A percentile compares a stretch with the other conserved stretches of the same genome.
Evolutionary conservation across 2,888 invertebrate genomes (phyloP).

Genomic region (Prosapia bicincta): DNA sequence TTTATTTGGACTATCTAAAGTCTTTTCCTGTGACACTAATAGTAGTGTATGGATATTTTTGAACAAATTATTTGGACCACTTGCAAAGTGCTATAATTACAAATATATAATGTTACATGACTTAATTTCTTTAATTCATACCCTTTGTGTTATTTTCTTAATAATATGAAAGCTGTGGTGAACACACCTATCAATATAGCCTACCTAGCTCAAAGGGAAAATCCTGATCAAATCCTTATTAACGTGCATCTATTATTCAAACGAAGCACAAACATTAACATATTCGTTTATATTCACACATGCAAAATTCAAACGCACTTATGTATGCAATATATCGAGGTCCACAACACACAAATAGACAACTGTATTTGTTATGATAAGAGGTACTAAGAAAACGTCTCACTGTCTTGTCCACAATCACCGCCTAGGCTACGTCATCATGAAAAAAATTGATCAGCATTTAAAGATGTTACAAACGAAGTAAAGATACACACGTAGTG

Average conservation of each 20-base stretch:
- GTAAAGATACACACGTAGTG: not conserved
- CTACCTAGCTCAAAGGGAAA: not conserved
- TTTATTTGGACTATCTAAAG: too few species aligned
- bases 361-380: not conserved
- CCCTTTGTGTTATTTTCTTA: too few species aligned
- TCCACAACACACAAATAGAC: not conserved
- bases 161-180: too few species aligned
- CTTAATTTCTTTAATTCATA: too few species aligned
- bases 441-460: not conserved
- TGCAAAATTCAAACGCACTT: not conserved
- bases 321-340: not conserved
- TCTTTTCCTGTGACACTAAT: too few species aligned
- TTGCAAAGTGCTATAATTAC: too few species aligned
- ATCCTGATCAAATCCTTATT: not conserved
- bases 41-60: too few species aligned
- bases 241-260: not conserved
- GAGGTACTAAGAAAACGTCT: not conserved
- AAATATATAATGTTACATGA: too few species aligned
- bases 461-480: not conserved
- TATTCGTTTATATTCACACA: not conserved
- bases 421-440: constrained; percentile 24
- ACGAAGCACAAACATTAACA: not conserved
- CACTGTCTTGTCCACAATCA: constrained; percentile 2
- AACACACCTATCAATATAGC: not conserved
- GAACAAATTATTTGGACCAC: too few species aligned